Percentiles rank a stretch among this genome's conserved stretches.
Evolutionary conservation across 2,113 vertebrate genomes (phyloP).

Genomic region (Mastomys coucha): DNA sequence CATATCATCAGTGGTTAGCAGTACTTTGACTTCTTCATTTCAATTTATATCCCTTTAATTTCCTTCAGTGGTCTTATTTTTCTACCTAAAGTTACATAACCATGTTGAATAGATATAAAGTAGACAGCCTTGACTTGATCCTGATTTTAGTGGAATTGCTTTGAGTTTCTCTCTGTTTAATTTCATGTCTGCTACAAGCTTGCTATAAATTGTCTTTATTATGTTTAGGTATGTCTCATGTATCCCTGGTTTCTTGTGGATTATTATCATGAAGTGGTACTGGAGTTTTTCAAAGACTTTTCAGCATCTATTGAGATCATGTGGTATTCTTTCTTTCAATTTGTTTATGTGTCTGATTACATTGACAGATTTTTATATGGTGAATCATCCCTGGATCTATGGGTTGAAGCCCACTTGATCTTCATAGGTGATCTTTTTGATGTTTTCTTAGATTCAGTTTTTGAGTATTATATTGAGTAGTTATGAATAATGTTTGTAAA

Average conservation of each 20-base stretch:
- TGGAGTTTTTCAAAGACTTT: not conserved
- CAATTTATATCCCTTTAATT: not conserved
- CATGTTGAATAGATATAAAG: not conserved
- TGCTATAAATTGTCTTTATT: not conserved
- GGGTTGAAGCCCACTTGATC: not conserved
- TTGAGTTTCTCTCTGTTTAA: not conserved
- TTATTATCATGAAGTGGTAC: not conserved
- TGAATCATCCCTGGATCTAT: not conserved
- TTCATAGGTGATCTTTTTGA: not conserved
- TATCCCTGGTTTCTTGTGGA: not conserved
- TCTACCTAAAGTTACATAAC: not conserved
- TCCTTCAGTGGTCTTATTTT: not conserved
- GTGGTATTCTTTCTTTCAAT: not conserved
- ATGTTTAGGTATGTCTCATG: not conserved
- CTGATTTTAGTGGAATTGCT: not conserved
- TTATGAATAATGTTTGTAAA: not conserved
- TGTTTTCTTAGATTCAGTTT: not conserved
- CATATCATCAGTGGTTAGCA: not conserved
- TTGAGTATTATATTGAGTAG: not conserved
- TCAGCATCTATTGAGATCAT: not conserved
- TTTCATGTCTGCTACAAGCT: not conserved
- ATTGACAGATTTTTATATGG: not conserved
- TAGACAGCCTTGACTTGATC: not conserved
- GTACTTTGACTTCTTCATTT: not conserved
- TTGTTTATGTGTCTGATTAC: not conserved